phyloP scores from a whole-genome alignment of 2,888 invertebrate species.

The Baronia brevicornis region DNA sequence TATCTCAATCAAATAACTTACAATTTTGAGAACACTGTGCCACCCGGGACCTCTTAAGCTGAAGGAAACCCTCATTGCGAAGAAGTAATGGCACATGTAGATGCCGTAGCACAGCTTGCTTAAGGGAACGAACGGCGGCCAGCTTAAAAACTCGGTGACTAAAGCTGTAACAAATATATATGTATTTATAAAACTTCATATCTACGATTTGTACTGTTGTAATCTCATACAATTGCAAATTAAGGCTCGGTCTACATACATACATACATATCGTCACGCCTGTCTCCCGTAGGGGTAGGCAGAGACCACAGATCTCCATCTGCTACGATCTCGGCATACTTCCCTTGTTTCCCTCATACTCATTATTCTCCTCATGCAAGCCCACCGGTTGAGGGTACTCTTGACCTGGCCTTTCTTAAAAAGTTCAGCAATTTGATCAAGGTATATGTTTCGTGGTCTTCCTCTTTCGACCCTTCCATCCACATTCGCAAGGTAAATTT shows the following conservation, averaged over 20 bases:
- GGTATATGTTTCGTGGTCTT: too few relatives aligned
- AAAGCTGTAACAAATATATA: conserved; percentile 15
- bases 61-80: conserved; percentile 18
- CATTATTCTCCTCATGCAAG: too few relatives aligned
- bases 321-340: too few relatives aligned
- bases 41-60: conserved; percentile 3
- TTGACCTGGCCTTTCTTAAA: too few relatives aligned
- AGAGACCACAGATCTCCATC: too few relatives aligned
- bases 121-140: conserved; percentile 6
- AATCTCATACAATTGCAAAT: not conserved
- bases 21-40: conserved; percentile 4
- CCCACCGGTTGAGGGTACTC: too few relatives aligned
- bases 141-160: conserved; percentile 11
- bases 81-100: conserved; percentile 16
- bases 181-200: not conserved
- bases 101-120: conserved; percentile 20
- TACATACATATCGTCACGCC: too few relatives aligned
- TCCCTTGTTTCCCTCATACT: too few relatives aligned
- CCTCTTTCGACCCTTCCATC: too few relatives aligned
- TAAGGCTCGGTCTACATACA: not conserved
- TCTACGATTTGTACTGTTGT: not conserved
- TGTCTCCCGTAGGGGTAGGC: too few relatives aligned
- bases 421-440: too few relatives aligned
- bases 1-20: conserved; percentile 3
- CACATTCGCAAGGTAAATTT: too few relatives aligned